Percentiles rank a stretch among this genome's conserved stretches.
phyloP scores from a whole-genome alignment of 2,113 vertebrate species.

The Alethe castanea region DNA sequence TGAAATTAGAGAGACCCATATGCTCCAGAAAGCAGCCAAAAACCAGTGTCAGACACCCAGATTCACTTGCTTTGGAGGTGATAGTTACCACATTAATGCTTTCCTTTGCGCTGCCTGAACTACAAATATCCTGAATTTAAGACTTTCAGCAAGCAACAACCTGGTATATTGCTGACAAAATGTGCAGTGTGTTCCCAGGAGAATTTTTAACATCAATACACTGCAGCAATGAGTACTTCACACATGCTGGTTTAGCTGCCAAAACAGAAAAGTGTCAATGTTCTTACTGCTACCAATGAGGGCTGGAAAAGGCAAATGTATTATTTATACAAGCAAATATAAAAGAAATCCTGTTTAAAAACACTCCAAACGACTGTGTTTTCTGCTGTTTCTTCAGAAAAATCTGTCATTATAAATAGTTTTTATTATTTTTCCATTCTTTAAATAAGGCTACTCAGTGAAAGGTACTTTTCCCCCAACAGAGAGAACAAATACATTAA shows the following conservation, averaged over 20 bases:
- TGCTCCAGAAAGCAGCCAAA: not conserved
- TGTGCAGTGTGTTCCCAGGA: not conserved
- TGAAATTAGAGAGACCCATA: not conserved
- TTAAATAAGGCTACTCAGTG: not conserved
- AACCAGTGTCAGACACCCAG: not conserved
- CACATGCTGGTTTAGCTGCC: not conserved
- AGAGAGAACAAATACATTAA: not conserved
- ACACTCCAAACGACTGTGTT: not conserved
- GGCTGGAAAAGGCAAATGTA: not conserved
- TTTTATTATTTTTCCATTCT: not conserved
- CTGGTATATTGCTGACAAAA: slow-evolving; percentile 14
- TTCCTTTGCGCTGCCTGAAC: not conserved
- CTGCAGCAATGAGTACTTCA: not conserved
- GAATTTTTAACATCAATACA: slow-evolving; percentile 8
- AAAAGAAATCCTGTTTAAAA: not conserved
- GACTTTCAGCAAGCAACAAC: not conserved
- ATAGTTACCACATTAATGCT: not conserved
- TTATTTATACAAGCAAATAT: not conserved
- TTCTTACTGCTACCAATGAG: not conserved
- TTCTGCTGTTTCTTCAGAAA: not conserved
- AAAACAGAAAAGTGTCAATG: not conserved
- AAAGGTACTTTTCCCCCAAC: not conserved
- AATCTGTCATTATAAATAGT: not conserved
- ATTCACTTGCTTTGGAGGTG: not conserved
- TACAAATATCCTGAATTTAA: not conserved